Percentiles rank a stretch among this genome's conserved stretches.
phyloP scores from a whole-genome alignment of 2,113 vertebrate genomes.

The Microtus richardsoni region DNA sequence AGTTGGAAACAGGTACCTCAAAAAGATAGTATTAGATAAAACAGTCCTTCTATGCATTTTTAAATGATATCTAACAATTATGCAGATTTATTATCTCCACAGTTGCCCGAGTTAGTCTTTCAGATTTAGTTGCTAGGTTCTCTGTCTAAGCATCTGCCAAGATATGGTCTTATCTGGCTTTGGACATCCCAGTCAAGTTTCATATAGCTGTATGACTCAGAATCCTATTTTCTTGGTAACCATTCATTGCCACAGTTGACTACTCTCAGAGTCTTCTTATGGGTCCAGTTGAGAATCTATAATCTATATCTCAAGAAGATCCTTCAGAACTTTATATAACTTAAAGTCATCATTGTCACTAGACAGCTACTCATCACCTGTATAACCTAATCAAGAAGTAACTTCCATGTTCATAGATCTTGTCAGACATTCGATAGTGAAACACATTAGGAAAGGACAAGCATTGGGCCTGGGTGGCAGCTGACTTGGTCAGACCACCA shows the following conservation, averaged over 20 bases:
- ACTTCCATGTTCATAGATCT: not conserved
- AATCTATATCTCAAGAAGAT: not conserved
- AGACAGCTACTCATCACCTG: not conserved
- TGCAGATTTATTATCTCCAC: not conserved
- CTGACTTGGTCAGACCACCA: not conserved
- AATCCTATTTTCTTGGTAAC: not conserved
- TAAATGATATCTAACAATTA: not conserved
- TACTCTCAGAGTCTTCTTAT: not conserved
- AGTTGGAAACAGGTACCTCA: not conserved
- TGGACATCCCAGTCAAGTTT: not conserved
- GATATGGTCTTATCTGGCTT: not conserved
- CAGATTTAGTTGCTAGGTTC: not conserved
- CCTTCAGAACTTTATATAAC: not conserved
- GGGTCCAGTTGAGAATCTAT: not conserved
- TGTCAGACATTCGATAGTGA: not conserved
- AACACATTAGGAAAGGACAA: not conserved
- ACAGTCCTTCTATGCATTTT: not conserved
- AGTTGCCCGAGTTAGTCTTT: not conserved
- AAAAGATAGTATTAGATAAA: not conserved
- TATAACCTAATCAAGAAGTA: not conserved
- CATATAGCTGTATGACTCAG: not conserved
- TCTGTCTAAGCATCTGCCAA: not conserved
- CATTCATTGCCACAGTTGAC: not conserved
- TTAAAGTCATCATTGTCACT: not conserved
- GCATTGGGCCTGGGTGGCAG: not conserved